Percentiles rank a stretch among this genome's conserved stretches.
Conservation (phyloP, 2,888 invertebrate species). For the Watsonalla cultraria region DNA sequence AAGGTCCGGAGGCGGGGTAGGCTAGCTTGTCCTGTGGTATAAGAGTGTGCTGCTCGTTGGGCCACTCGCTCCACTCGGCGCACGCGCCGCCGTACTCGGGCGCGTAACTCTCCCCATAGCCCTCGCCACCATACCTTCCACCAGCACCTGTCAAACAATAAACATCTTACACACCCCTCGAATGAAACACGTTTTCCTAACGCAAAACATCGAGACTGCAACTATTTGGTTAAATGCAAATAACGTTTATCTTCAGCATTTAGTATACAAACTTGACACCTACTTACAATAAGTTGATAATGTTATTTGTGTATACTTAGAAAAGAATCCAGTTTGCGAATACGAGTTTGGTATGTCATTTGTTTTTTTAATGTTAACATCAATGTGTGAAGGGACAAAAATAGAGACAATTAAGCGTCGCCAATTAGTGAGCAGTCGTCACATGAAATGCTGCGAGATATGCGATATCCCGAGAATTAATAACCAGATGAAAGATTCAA, state of each 20-base stretch:
- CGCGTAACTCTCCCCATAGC: slow-evolving; percentile 67
- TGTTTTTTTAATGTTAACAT: too few species aligned
- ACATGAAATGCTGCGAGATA: slow-evolving; percentile 27
- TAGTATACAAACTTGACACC: too few species aligned
- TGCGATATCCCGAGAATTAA: slow-evolving; percentile 37
- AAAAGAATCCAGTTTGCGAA: too few species aligned
- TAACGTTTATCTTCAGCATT: too few species aligned
- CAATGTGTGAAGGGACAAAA: slow-evolving; percentile 5
- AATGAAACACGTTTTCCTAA: too few species aligned
- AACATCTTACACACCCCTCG: background rate
- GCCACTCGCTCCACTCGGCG: slow-evolving; percentile 72
- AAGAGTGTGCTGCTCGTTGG: slow-evolving; percentile 68
- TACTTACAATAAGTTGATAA: background rate
- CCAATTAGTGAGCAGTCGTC: slow-evolving; percentile 31
- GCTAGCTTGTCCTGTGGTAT: slow-evolving; percentile 73
- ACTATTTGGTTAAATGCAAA: too few species aligned
- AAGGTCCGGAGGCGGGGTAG: slow-evolving; percentile 78
- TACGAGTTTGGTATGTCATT: too few species aligned
- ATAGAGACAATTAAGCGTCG: slow-evolving; percentile 20
- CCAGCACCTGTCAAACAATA: slow-evolving; percentile 44
- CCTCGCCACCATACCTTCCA: slow-evolving; percentile 66
- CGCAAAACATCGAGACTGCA: too few species aligned
- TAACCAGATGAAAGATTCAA: slow-evolving; percentile 39
- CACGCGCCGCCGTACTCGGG: slow-evolving; percentile 69
- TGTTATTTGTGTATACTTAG: slow-evolving; percentile 1